Percentiles rank a stretch among this genome's conserved stretches.
These are phyloP conservation scores for Aphelinus certus DNA, from an alignment of 1,140 invertebrate species.

Conservation along the genomic window DNA sequence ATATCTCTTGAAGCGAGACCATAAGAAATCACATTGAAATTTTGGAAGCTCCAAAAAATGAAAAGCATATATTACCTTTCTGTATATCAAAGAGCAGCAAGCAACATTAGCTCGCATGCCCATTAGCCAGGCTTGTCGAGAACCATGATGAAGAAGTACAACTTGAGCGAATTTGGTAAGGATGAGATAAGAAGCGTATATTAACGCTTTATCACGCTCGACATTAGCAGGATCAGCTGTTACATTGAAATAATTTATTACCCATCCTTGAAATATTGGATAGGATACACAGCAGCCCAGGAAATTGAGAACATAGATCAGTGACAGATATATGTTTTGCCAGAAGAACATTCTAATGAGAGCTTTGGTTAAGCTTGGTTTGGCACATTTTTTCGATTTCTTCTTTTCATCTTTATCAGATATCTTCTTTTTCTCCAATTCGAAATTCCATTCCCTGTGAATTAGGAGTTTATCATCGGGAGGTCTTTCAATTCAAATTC, in stretches of 20 bases:
- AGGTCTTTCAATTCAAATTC: too few relatives aligned
- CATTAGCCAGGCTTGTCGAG: conserved; percentile 61
- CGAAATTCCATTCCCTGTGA: conserved; percentile 58
- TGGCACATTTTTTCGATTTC: conserved; percentile 55
- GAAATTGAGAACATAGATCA: conserved; percentile 57
- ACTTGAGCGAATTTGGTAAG: conserved; percentile 51
- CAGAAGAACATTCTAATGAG: conserved; percentile 62
- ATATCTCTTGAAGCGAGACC: too few relatives aligned
- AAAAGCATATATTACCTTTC: conserved; percentile 65
- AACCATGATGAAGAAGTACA: conserved; percentile 63
- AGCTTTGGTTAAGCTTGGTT: conserved; percentile 61
- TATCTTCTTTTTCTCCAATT: conserved; percentile 58
- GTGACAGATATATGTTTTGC: conserved; percentile 59
- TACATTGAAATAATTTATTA: conserved; percentile 68
- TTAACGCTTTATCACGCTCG: conserved; percentile 49
- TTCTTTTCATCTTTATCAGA: conserved; percentile 57
- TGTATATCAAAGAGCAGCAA: conserved; percentile 70
- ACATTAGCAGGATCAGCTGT: conserved; percentile 35
- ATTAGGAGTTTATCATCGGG: too few relatives aligned
- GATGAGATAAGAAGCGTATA: conserved; percentile 57
- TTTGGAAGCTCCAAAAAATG: too few relatives aligned
- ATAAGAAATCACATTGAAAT: too few relatives aligned
- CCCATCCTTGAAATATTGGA: conserved; percentile 66
- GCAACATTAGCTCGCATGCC: conserved; percentile 72
- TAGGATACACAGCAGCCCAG: conserved; percentile 55